These are phyloP conservation scores for Notothenia coriiceps DNA, from an alignment of 2,113 vertebrate species.

Conservation along the genomic window DNA sequence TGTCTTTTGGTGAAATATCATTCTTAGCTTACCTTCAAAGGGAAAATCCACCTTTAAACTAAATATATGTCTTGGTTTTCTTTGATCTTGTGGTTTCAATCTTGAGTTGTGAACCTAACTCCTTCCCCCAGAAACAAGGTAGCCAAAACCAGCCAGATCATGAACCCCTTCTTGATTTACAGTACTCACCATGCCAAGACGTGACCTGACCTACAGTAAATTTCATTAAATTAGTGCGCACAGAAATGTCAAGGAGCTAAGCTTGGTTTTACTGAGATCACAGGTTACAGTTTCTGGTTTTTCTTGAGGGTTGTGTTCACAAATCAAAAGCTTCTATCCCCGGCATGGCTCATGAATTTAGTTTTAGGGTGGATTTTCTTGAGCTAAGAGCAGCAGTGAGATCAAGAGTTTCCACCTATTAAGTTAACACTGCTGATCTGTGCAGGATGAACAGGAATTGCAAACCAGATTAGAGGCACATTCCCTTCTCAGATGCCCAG, in stretches of 20 bases:
- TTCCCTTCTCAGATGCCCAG: conserved; percentile 80
- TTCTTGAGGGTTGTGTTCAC: conserved; percentile 43
- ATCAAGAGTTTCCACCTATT: conserved; percentile 78
- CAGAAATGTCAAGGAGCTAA: conserved; percentile 36
- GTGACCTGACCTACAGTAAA: conserved; percentile 59
- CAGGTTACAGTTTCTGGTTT: conserved; percentile 38
- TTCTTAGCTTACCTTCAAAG: conserved; percentile 20
- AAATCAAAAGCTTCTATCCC: conserved; percentile 48
- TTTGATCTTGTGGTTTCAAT: conserved; percentile 51
- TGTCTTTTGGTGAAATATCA: conserved; percentile 17
- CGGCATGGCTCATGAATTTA: conserved; percentile 18
- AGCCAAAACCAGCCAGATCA: conserved; percentile 23
- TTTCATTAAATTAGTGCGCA: conserved; percentile 48
- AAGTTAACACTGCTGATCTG: conserved; percentile 82
- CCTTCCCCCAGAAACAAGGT: conserved; percentile 49
- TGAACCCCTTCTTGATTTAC: conserved; percentile 43
- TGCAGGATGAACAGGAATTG: conserved; percentile 83
- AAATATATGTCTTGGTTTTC: conserved; percentile 33
- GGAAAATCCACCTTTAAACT: conserved; percentile 17
- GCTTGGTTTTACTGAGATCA: conserved; percentile 45
- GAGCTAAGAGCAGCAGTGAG: conserved; percentile 44
- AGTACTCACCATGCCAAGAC: conserved; percentile 17
- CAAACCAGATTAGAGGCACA: conserved; percentile 82
- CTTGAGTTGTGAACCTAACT: conserved; percentile 26
- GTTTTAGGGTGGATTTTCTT: conserved; percentile 58